Percentiles rank a stretch among this genome's conserved stretches.
These are phyloP conservation scores for Drosophila nigricruria DNA, from an alignment of 2,888 invertebrate species.

Conservation along the genomic window DNA sequence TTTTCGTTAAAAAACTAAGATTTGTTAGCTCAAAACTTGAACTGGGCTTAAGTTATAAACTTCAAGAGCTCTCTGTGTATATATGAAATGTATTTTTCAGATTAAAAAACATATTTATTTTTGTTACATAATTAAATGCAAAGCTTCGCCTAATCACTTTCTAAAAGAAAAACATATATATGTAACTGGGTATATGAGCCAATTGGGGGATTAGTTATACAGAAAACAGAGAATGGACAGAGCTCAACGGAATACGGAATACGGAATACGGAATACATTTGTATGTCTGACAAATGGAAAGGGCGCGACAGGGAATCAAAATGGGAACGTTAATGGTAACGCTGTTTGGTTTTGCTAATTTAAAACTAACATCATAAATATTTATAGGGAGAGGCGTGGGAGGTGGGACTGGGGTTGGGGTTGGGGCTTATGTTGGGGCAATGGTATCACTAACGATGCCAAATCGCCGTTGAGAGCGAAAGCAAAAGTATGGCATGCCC, in stretches of 20 bases:
- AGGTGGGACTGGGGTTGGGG: neutral
- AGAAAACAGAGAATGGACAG: slow-evolving; percentile 1
- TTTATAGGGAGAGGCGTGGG: slow-evolving; percentile 53
- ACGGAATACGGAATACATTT: slow-evolving; percentile 24
- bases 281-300: slow-evolving; percentile 49
- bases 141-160: slow-evolving; percentile 37
- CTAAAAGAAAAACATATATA: neutral
- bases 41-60: neutral
- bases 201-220: slow-evolving; percentile 9
- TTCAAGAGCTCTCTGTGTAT: too few relatives aligned
- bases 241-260: slow-evolving; percentile 22
- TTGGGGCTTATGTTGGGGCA: neutral
- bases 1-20: neutral
- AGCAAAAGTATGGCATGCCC: slow-evolving; percentile 78
- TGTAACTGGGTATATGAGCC: neutral
- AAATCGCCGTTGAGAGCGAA: slow-evolving; percentile 59
- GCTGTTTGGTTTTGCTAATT: slow-evolving; percentile 76
- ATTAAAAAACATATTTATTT: neutral
- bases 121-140: neutral
- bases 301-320: slow-evolving; percentile 52
- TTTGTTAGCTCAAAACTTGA: neutral
- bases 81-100: too few relatives aligned
- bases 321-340: slow-evolving; percentile 62
- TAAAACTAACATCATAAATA: slow-evolving; percentile 79
- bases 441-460: slow-evolving; percentile 31